Evolutionary conservation across 2,888 invertebrate genomes (phyloP).

Genomic region (Ormyrus thymus): DNA sequence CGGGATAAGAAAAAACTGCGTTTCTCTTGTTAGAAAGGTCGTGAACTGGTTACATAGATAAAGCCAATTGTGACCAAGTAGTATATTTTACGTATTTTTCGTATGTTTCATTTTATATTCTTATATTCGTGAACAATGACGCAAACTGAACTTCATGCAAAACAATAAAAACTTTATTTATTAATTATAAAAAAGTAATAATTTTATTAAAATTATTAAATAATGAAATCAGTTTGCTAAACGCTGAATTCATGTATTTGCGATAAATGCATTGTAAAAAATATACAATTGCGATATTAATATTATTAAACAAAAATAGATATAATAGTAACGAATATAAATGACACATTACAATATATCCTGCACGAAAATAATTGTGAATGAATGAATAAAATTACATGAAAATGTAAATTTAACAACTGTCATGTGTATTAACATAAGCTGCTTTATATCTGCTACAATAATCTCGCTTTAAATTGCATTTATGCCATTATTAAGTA

Average conservation of each 20-base stretch:
- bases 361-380: slow-evolving; percentile 38
- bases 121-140: no score
- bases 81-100: neutral
- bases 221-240: no score
- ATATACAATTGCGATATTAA: neutral
- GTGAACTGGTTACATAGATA: neutral
- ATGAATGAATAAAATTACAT: slow-evolving; percentile 16
- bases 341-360: slow-evolving; percentile 2
- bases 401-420: slow-evolving; percentile 36
- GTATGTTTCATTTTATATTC: no score
- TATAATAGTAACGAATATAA: neutral
- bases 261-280: neutral
- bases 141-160: no score
- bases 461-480: slow-evolving; percentile 41
- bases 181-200: neutral
- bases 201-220: neutral
- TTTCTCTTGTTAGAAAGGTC: slow-evolving; percentile 12
- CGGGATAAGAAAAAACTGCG: slow-evolving; percentile 24
- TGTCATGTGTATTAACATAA: slow-evolving; percentile 44
- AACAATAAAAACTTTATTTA: no score
- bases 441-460: slow-evolving; percentile 38
- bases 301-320: neutral
- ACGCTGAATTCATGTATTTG: no score
- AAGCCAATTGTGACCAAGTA: neutral
- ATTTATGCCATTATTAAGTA: neutral